Percentiles rank a stretch among this genome's conserved stretches.
Conservation (phyloP, 2,888 invertebrate species). For the Dascillus cervinus region DNA sequence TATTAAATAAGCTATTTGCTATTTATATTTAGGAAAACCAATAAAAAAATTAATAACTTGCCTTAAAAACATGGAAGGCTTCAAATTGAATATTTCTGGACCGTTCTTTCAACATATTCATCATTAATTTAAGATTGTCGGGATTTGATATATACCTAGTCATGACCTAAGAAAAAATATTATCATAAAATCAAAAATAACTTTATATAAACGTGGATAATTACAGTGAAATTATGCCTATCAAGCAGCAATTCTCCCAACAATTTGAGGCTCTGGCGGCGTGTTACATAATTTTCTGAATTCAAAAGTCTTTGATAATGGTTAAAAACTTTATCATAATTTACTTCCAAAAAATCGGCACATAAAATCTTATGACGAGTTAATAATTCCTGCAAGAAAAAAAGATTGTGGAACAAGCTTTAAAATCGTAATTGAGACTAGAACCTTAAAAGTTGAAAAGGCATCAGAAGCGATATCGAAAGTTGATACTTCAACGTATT, state of each 20-base stretch:
- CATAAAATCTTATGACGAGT: constrained; percentile 92
- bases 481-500: constrained; percentile 98
- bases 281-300: constrained; percentile 99
- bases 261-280: constrained; percentile 96
- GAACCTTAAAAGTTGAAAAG: constrained; percentile 99
- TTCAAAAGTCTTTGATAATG: constrained; percentile 95
- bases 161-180: constrained; percentile 60
- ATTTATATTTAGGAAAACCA: not conserved
- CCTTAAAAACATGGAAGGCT: constrained; percentile 99
- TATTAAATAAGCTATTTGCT: too few species aligned
- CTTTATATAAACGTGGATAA: constrained; percentile 25
- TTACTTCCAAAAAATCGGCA: constrained; percentile 96
- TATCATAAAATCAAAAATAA: not conserved
- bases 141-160: constrained; percentile 98
- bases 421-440: constrained; percentile 2
- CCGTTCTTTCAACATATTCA: constrained; percentile 99
- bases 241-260: constrained; percentile 95
- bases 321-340: constrained; percentile 97
- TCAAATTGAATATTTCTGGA: constrained; percentile 99
- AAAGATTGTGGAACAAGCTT: constrained; percentile 1
- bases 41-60: constrained; percentile 45
- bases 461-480: constrained; percentile 99
- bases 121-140: constrained; percentile 99
- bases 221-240: constrained; percentile 96
- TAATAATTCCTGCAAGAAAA: constrained; percentile 69